Evolutionary conservation across 2,113 vertebrate genomes (phyloP).

Genomic region (Crotalus viridis): DNA sequence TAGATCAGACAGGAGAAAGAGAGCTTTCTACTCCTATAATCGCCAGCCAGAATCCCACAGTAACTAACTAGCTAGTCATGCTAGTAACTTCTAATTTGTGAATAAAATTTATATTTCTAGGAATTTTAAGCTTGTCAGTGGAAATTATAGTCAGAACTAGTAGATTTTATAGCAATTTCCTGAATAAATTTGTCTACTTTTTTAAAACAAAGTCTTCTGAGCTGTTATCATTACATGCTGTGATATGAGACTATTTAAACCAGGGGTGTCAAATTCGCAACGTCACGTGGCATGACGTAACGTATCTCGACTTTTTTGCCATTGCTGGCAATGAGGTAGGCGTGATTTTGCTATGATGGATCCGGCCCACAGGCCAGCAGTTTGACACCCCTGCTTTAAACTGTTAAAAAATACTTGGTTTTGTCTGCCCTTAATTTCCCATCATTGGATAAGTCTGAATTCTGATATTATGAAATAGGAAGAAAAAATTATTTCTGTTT

Average conservation of each 20-base stretch:
- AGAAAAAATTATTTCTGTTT: not conserved
- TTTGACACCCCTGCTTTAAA: too few species aligned
- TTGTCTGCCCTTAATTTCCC: not conserved
- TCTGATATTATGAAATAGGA: not conserved
- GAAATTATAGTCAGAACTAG: not conserved
- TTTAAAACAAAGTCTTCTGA: not conserved
- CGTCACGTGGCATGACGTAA: too few species aligned
- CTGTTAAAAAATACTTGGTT: not conserved
- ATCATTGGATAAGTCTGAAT: not conserved
- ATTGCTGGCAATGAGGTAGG: too few species aligned
- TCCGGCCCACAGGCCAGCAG: too few species aligned
- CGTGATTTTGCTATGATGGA: too few species aligned
- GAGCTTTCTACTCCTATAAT: not conserved
- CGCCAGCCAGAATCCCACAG: not conserved
- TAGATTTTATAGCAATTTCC: not conserved
- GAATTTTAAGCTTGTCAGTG: not conserved
- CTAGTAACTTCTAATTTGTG: not conserved
- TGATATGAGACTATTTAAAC: not conserved
- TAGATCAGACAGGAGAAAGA: not conserved
- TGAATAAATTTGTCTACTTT: not conserved
- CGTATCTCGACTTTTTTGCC: too few species aligned
- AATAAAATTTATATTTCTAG: not conserved
- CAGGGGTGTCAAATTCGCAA: too few species aligned
- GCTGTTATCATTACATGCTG: not conserved
- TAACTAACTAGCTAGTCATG: not conserved